Evolutionary conservation across 1,140 invertebrate species (phyloP).

Genomic region (Phymastichus coffea): DNA sequence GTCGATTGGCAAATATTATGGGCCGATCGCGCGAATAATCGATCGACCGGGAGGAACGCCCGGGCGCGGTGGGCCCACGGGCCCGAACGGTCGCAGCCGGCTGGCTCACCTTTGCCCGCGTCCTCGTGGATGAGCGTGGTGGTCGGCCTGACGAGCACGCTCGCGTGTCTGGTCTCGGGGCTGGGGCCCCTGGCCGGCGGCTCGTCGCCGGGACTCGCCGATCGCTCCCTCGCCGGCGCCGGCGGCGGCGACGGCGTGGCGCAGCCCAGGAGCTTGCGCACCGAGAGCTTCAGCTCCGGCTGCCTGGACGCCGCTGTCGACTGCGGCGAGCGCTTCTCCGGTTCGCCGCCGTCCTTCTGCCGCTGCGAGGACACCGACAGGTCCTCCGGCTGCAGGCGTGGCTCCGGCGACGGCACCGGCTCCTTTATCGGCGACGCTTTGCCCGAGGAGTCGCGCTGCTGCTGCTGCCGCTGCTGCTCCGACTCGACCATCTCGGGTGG

Average conservation of each 20-base stretch:
- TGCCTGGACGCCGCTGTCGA: conserved; percentile 35
- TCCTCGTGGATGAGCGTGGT: not conserved
- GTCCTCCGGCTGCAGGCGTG: conserved; percentile 46
- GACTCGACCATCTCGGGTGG: conserved; percentile 29
- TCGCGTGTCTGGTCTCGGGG: not conserved
- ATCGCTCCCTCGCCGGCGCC: conserved; percentile 29
- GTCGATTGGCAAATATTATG: not conserved
- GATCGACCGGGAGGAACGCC: conserved; percentile 2
- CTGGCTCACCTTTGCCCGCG: conserved; percentile 1
- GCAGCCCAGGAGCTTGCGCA: conserved; percentile 45
- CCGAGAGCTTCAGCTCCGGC: conserved; percentile 48
- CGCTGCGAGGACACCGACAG: conserved; percentile 39
- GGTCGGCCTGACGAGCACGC: not conserved
- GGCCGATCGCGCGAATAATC: conserved; percentile 12
- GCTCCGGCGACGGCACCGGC: conserved; percentile 42
- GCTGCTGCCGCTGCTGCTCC: conserved; percentile 28
- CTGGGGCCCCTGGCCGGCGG: not conserved
- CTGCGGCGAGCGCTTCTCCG: conserved; percentile 10
- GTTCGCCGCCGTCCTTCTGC: conserved; percentile 33
- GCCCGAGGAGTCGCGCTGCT: too few relatives aligned
- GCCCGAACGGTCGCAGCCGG: not conserved
- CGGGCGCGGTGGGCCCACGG: not conserved
- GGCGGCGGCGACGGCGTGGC: conserved; percentile 44
- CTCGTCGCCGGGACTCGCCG: conserved; percentile 32
- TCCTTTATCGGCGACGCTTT: conserved; percentile 22